Conservation (phyloP, 1,140 invertebrate species). For the Conopomorpha cramerella region DNA sequence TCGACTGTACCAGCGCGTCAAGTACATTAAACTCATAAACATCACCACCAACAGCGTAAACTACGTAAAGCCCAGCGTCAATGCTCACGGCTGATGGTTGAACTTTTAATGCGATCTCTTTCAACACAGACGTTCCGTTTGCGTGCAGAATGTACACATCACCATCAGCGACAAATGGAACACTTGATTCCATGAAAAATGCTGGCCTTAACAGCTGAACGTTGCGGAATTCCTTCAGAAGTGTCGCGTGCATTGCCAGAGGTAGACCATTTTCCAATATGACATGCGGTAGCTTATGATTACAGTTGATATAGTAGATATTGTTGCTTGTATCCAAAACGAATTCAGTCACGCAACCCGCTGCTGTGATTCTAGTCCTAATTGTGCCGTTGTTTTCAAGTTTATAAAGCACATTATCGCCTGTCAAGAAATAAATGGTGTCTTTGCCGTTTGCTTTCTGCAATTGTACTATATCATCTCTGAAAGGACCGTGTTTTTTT, state of each 20-base stretch:
- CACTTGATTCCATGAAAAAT: conserved; percentile 30
- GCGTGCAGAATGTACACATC: conserved; percentile 24
- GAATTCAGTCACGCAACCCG: conserved; percentile 27
- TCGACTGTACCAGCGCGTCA: conserved; percentile 26
- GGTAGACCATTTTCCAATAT: conserved; percentile 17
- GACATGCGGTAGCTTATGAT: conserved; percentile 20
- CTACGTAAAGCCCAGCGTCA: conserved; percentile 31
- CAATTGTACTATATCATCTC: conserved; percentile 32
- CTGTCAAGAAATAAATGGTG: conserved; percentile 24
- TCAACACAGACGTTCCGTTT: conserved; percentile 30
- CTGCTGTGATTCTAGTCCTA: conserved; percentile 14
- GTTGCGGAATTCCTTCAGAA: conserved; percentile 21
- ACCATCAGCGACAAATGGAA: conserved; percentile 32
- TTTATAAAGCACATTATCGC: conserved; percentile 21
- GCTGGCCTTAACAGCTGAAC: conserved; percentile 27
- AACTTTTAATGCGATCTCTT: conserved; percentile 24
- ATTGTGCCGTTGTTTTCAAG: conserved; percentile 28
- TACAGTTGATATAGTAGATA: conserved; percentile 30
- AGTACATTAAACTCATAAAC: conserved; percentile 42
- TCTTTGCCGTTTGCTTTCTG: conserved; percentile 35
- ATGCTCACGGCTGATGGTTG: conserved; percentile 27
- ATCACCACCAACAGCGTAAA: conserved; percentile 30
- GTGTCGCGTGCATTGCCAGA: conserved; percentile 12
- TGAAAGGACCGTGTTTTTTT: conserved; percentile 25
- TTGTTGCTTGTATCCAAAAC: conserved; percentile 41